Evolutionary conservation across 1,140 invertebrate species (phyloP).

Genomic region (Brachionus paranguensis): DNA sequence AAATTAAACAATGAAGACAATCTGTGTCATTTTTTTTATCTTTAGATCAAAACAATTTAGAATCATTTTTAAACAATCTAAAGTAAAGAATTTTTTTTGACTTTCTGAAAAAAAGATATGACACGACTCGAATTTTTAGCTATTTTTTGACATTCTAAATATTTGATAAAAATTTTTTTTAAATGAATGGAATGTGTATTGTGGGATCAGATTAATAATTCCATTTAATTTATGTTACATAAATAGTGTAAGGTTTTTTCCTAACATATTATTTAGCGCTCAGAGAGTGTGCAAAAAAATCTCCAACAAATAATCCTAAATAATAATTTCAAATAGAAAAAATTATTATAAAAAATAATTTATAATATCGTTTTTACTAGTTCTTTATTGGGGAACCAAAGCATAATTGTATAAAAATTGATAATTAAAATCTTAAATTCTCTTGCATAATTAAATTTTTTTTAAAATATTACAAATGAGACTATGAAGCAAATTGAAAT

Average conservation of each 20-base stretch:
- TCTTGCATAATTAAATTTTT: background rate
- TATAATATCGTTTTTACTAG: background rate
- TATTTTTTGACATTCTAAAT: background rate
- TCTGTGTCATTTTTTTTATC: no score
- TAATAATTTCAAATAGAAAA: background rate
- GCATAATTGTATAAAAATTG: background rate
- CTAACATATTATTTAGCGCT: background rate
- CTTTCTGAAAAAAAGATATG: background rate
- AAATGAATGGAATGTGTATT: background rate
- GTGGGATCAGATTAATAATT: background rate
- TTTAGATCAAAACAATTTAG: no score
- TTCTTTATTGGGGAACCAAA: background rate
- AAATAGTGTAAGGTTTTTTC: background rate
- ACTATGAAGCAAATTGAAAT: background rate
- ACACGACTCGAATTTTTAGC: background rate
- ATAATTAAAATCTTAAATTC: background rate
- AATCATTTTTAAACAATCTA: background rate
- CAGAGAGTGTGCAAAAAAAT: background rate
- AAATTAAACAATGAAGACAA: no score
- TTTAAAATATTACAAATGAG: conserved; percentile 2
- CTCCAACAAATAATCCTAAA: background rate
- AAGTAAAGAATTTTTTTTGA: background rate
- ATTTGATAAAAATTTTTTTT: background rate
- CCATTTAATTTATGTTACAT: background rate
- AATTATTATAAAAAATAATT: background rate